Evolutionary conservation across 2,797 vertebrate species (phyloP).

Genomic region (Hemitrygon akajei): DNA sequence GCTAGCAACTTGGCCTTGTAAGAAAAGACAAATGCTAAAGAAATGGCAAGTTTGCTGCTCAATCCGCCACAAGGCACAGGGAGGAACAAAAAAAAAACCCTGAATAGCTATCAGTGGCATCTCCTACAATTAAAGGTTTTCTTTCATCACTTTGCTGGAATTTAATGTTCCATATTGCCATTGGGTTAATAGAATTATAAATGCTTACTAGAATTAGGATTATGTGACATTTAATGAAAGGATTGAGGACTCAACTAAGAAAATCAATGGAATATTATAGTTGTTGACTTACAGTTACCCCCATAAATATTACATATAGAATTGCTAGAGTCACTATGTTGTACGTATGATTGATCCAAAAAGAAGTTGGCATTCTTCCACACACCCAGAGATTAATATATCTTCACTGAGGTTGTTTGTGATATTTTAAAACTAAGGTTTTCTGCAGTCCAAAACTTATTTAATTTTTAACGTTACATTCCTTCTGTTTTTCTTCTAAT

Average conservation of each 20-base stretch:
- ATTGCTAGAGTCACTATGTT: not conserved
- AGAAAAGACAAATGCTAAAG: no score
- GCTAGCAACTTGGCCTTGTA: no score
- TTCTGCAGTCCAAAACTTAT: not conserved
- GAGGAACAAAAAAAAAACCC: not conserved
- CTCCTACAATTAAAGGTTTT: not conserved
- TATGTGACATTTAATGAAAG: not conserved
- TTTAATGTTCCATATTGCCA: not conserved
- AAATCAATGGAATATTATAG: not conserved
- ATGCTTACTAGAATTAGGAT: not conserved
- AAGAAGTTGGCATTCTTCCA: no score
- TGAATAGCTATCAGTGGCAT: not conserved
- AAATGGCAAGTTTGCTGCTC: no score
- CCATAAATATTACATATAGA: not conserved
- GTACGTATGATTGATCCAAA: not conserved
- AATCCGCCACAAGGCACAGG: no score
- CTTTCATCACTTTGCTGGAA: not conserved
- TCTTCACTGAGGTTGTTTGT: not conserved
- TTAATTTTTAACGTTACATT: not conserved
- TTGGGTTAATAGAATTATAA: not conserved
- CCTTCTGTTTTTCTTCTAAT: not conserved
- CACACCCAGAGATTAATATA: slow-evolving; percentile 20
- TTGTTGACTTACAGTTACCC: not conserved
- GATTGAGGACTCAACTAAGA: not conserved
- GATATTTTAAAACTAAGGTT: not conserved